phyloP scores from a whole-genome alignment of 2,888 invertebrate species.

The Suillia variegata region DNA sequence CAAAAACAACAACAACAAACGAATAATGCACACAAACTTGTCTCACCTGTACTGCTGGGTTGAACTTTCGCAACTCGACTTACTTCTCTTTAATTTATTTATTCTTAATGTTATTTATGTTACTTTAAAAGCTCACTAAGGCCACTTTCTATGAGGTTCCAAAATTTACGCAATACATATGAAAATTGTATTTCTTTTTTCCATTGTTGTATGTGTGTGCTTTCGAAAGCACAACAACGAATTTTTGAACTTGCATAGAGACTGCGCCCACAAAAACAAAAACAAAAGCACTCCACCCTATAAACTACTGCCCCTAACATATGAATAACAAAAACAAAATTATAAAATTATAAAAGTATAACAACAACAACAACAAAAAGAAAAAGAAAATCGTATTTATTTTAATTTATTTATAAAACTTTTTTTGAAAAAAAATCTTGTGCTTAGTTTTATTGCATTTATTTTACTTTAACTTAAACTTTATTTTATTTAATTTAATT shows the following conservation, averaged over 20 bases:
- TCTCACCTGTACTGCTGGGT: neutral
- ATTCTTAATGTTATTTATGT: neutral
- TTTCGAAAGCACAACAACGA: conserved; percentile 7
- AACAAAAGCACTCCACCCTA: conserved; percentile 29
- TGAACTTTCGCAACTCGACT: too few species aligned
- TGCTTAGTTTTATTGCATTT: conserved; percentile 57
- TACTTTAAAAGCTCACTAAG: conserved; percentile 1
- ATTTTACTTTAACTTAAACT: conserved; percentile 54
- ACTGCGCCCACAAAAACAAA: conserved; percentile 45
- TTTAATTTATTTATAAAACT: conserved; percentile 34
- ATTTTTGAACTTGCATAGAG: conserved; percentile 58
- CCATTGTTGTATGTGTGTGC: conserved; percentile 14
- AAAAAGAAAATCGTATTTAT: conserved; percentile 30
- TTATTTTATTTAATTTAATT: conserved; percentile 37
- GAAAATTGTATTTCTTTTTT: conserved; percentile 6
- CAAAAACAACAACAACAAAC: neutral
- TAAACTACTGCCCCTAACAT: conserved; percentile 26
- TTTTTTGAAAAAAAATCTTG: conserved; percentile 29
- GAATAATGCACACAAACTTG: neutral
- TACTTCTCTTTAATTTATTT: too few species aligned
- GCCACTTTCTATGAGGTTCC: conserved; percentile 58
- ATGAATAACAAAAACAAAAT: conserved; percentile 28
- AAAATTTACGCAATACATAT: conserved; percentile 39
- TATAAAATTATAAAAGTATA: neutral
- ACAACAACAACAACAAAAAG: conserved; percentile 8